These are phyloP conservation scores for Drosophila pruinosa DNA, from an alignment of 1,140 invertebrate genomes.

Conservation along the genomic window DNA sequence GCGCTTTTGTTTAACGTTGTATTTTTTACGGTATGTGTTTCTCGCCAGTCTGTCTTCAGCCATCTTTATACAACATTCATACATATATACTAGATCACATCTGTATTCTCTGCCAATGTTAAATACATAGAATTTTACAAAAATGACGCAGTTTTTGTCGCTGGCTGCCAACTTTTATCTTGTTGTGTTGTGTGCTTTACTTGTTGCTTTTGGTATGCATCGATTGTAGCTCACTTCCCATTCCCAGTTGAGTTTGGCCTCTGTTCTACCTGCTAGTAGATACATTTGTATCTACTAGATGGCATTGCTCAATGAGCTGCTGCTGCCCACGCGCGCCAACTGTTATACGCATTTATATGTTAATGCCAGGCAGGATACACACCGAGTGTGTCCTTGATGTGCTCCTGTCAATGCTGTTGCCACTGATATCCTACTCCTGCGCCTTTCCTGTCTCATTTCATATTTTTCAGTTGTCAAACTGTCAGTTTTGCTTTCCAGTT, in stretches of 20 bases:
- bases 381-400: conserved; percentile 36
- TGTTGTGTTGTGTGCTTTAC: conserved; percentile 38
- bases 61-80: conserved; percentile 23
- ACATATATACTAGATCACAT: conserved; percentile 18
- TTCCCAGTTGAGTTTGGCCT: conserved; percentile 35
- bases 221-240: conserved; percentile 33
- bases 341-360: conserved; percentile 75
- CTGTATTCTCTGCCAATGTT: conserved; percentile 34
- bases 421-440: not conserved
- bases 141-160: conserved; percentile 68
- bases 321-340: conserved; percentile 33
- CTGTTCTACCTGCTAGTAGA: conserved; percentile 55
- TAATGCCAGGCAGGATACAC: conserved; percentile 57
- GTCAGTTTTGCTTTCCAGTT: conserved; percentile 17
- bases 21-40: conserved; percentile 54
- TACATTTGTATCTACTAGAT: conserved; percentile 45
- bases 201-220: conserved; percentile 70
- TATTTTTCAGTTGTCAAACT: conserved; percentile 10
- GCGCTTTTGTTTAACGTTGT: conserved; percentile 52
- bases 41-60: conserved; percentile 24
- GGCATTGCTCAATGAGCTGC: conserved; percentile 29
- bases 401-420: not conserved
- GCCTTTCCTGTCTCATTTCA: not conserved
- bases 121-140: conserved; percentile 40
- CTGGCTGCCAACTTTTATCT: conserved; percentile 28